Evolutionary conservation across 2,888 invertebrate genomes (phyloP).

Genomic region (Congeria kusceri): DNA sequence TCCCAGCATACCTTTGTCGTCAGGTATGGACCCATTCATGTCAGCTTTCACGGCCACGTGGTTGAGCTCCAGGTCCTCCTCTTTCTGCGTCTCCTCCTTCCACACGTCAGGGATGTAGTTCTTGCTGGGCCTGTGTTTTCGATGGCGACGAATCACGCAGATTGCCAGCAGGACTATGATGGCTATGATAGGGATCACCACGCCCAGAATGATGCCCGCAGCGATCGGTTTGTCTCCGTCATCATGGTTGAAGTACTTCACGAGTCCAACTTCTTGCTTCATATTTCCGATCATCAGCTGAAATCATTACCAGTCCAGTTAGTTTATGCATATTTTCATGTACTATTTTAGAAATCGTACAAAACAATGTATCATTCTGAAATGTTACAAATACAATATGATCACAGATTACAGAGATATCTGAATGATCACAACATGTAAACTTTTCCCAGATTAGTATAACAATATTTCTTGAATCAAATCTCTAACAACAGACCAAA

Average conservation of each 20-base stretch:
- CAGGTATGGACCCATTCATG: slow-evolving; percentile 76
- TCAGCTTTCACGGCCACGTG: slow-evolving; percentile 78
- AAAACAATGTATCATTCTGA: no score
- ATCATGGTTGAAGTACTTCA: slow-evolving; percentile 72
- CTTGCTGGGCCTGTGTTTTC: slow-evolving; percentile 77
- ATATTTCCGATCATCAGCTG: slow-evolving; percentile 78
- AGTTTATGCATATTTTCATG: background rate
- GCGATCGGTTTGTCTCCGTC: slow-evolving; percentile 75
- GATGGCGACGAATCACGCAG: slow-evolving; percentile 79
- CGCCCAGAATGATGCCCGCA: slow-evolving; percentile 81
- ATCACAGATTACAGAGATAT: no score
- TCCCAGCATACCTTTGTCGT: slow-evolving; percentile 74
- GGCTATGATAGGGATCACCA: slow-evolving; percentile 80
- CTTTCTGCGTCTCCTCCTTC: slow-evolving; percentile 77
- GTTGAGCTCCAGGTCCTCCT: slow-evolving; percentile 75
- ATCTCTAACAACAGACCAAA: no score
- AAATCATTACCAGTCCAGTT: background rate
- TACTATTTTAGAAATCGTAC: no score
- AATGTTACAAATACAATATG: no score
- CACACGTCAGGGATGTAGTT: slow-evolving; percentile 81
- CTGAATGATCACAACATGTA: no score
- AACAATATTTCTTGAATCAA: no score
- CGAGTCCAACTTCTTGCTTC: slow-evolving; percentile 71
- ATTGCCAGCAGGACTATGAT: slow-evolving; percentile 79
- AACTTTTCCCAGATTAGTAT: no score